Conservation (phyloP, 2,797 vertebrate species). For the Atherinosoma microstoma region DNA sequence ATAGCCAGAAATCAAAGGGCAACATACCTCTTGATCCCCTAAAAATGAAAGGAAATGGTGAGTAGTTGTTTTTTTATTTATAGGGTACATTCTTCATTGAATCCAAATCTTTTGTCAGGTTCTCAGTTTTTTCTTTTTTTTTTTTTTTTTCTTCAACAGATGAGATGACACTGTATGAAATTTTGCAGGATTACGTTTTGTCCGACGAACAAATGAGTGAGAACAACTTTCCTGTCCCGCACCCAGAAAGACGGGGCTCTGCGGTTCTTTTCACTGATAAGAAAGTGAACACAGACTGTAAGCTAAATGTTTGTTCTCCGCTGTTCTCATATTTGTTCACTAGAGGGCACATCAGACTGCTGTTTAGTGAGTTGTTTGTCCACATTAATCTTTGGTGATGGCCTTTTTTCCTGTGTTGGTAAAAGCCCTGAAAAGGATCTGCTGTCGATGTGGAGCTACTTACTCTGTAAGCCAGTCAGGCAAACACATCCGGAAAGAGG, state of each 20-base stretch:
- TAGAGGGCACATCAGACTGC: conserved; percentile 42
- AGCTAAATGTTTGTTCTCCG: conserved; percentile 7
- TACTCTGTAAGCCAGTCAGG: conserved; percentile 83
- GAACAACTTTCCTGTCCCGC: conserved; percentile 82
- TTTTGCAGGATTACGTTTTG: conserved; percentile 83
- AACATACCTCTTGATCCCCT: conserved; percentile 72
- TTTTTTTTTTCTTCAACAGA: conserved; percentile 47
- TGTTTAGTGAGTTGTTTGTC: neutral
- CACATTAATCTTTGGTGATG: neutral
- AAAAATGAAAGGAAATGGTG: conserved; percentile 71
- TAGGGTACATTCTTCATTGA: conserved; percentile 9
- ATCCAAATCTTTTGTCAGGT: neutral
- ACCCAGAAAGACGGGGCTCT: conserved; percentile 79
- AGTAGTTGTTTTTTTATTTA: conserved; percentile 18
- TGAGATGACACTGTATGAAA: conserved; percentile 77
- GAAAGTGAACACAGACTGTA: conserved; percentile 75
- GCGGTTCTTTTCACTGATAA: conserved; percentile 79
- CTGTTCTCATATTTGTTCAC: conserved; percentile 26
- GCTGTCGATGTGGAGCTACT: conserved; percentile 85
- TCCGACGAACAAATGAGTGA: conserved; percentile 81
- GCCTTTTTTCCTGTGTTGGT: conserved; percentile 9
- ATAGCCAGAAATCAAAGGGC: conserved; percentile 72
- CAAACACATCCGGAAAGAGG: conserved; percentile 83
- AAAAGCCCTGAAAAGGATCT: conserved; percentile 84
- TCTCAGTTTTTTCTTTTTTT: neutral